Evolutionary conservation across 2,797 vertebrate genomes (phyloP).

Genomic region (Syndactyla subalaris): DNA sequence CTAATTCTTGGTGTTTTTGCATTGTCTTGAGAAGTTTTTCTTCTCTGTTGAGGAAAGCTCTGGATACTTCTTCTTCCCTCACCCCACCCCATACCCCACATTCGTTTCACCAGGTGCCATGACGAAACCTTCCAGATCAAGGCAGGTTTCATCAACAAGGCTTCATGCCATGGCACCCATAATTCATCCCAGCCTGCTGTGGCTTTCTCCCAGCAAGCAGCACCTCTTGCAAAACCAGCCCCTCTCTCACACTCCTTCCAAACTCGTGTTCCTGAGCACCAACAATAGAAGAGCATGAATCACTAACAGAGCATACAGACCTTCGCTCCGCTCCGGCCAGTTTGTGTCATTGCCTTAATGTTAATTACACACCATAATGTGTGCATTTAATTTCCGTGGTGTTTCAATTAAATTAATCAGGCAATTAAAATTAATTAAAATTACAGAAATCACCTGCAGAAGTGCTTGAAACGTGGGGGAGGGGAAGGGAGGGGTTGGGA

Average conservation of each 20-base stretch:
- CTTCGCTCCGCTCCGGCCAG: conserved; percentile 42
- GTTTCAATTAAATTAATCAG: conserved; percentile 75
- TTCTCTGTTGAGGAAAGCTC: conserved; percentile 44
- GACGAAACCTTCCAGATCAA: conserved; percentile 59
- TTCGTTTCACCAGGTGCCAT: conserved; percentile 59
- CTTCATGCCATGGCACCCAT: conserved; percentile 51
- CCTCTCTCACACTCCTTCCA: conserved; percentile 52
- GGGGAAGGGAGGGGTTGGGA: conserved; percentile 64
- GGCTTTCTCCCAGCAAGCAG: conserved; percentile 61
- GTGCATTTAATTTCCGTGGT: conserved; percentile 71
- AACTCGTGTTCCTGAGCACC: conserved; percentile 11
- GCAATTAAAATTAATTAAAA: conserved; percentile 78
- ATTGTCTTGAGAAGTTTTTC: not conserved
- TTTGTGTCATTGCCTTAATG: conserved; percentile 56
- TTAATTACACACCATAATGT: conserved; percentile 66
- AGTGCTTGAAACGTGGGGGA: conserved; percentile 42
- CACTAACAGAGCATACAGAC: conserved; percentile 3
- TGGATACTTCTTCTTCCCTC: not conserved
- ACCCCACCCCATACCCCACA: conserved; percentile 52
- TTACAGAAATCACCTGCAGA: conserved; percentile 69
- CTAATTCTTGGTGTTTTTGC: not conserved
- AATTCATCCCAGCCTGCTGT: conserved; percentile 48
- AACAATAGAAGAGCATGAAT: conserved; percentile 51
- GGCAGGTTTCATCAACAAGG: conserved; percentile 60
- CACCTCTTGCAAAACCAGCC: conserved; percentile 68